Base-by-base conservation (phyloP, 2,113 vertebrate species). In the Caretta caretta region DNA sequence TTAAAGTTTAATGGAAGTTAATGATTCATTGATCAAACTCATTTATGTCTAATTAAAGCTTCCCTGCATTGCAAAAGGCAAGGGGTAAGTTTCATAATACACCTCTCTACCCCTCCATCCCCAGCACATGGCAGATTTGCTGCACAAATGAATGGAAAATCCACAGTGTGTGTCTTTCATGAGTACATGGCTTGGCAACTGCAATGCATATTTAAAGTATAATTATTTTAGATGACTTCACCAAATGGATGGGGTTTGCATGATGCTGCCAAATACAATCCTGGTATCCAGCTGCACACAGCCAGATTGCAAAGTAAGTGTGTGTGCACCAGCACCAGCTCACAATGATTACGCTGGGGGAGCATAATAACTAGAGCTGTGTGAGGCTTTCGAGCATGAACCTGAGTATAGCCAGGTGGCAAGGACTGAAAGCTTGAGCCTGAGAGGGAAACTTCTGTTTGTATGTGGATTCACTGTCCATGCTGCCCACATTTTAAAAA, bases 21-120 rank as follows among this genome's bases (percentile, higher is more conserved):
- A 98, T 98, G 98, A 98, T 98, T 98, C 98, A 98, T 98, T 98
- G 97, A 98, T 98, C 96, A 98, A 98, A 98, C 97, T 98, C 97
- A 98, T 98, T 98, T 98, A 97, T 89, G 97, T 93, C 98, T 98
- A 98, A 98, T 98, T 98, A 98, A 98, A 98, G 92, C 94, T 97
- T 97, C 98, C 96, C 96, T 95, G 90, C 83, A 83, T 96, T 96
- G 89, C 86, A 97, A 97, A 97, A 97, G 92, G 92, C 96, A 98
- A 97, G 82, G 38, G 31, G 10, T 31, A 81, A 92, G 85, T 90
- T 96, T 97, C 93, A 95, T 86, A 95, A 88, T 38, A 62, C 48
- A 86, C 88, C 84, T 94, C 48, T 0, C 19, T 90, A 49, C 92
- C 62, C 57, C 5, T 1, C 8, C 53, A 20, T 49, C 10, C 78